Evolutionary conservation across 2,888 invertebrate species (phyloP).

Genomic region (Zygothrica quintamaculata): DNA sequence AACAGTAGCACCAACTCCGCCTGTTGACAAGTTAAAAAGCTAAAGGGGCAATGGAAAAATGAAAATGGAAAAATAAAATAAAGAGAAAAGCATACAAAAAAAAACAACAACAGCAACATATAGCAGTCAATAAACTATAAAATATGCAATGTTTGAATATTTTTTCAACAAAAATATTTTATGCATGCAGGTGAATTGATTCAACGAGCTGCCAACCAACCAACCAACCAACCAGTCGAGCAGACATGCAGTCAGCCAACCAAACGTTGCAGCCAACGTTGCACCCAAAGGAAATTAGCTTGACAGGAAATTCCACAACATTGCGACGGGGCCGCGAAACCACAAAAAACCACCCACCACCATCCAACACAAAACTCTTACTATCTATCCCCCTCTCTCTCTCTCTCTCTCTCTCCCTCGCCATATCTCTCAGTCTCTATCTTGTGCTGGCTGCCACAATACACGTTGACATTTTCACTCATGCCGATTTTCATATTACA

Average conservation of each 20-base stretch:
- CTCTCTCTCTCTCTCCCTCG: background rate
- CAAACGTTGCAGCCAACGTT: slow-evolving; percentile 52
- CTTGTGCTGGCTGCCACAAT: slow-evolving; percentile 43
- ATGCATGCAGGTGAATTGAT: slow-evolving; percentile 79
- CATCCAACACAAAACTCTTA: too few species aligned
- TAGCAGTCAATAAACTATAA: slow-evolving; percentile 76
- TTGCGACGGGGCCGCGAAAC: slow-evolving; percentile 48
- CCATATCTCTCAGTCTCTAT: too few species aligned
- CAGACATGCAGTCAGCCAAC: slow-evolving; percentile 42
- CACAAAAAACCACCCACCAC: slow-evolving; percentile 37
- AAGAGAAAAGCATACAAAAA: slow-evolving; percentile 19
- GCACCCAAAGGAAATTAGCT: slow-evolving; percentile 82
- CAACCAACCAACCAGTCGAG: slow-evolving; percentile 29
- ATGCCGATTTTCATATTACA: slow-evolving; percentile 77
- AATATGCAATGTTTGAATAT: slow-evolving; percentile 76
- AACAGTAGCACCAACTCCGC: slow-evolving; percentile 18
- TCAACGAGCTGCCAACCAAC: slow-evolving; percentile 66
- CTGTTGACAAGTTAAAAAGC: slow-evolving; percentile 41
- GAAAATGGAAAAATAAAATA: slow-evolving; percentile 23
- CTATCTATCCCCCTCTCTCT: slow-evolving; percentile 1
- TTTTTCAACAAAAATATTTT: slow-evolving; percentile 65
- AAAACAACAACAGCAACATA: slow-evolving; percentile 16
- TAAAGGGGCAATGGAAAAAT: background rate
- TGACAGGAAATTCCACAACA: slow-evolving; percentile 81
- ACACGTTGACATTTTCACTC: slow-evolving; percentile 74